Evolutionary conservation across 2,113 vertebrate genomes (phyloP).

Genomic region (Haplotaxodon microlepis): DNA sequence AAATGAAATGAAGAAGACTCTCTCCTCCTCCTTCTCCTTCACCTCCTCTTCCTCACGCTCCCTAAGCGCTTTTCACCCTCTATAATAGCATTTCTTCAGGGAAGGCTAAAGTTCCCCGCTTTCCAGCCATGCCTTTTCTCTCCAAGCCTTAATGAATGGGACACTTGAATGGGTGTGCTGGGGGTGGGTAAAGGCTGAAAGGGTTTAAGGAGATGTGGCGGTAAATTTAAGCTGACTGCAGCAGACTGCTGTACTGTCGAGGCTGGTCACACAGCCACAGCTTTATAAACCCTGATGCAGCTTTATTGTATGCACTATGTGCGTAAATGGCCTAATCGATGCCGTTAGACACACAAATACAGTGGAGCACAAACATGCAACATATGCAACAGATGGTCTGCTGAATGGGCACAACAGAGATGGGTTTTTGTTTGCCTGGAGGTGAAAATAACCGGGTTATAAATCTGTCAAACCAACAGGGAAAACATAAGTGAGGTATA

Average conservation of each 20-base stretch:
- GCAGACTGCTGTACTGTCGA: neutral
- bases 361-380: neutral
- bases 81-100: conserved; percentile 31
- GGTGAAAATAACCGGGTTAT: neutral
- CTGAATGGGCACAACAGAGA: neutral
- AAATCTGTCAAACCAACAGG: neutral
- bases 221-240: conserved; percentile 15
- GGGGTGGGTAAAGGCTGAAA: neutral
- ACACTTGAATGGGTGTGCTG: conserved; percentile 16
- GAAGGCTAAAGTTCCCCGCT: neutral
- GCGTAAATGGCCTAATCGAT: neutral
- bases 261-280: neutral
- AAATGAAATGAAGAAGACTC: neutral
- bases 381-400: neutral
- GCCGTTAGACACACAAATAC: neutral
- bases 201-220: neutral
- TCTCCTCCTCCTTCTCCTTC: neutral
- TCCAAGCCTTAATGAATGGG: conserved; percentile 22
- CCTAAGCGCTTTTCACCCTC: conserved; percentile 13
- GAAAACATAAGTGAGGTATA: neutral
- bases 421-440: neutral
- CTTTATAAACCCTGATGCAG: neutral
- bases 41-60: neutral
- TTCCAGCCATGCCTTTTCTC: conserved; percentile 39
- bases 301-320: neutral